These are phyloP conservation scores for Lacerta agilis DNA, from an alignment of 2,797 vertebrate species.

Conservation along the genomic window DNA sequence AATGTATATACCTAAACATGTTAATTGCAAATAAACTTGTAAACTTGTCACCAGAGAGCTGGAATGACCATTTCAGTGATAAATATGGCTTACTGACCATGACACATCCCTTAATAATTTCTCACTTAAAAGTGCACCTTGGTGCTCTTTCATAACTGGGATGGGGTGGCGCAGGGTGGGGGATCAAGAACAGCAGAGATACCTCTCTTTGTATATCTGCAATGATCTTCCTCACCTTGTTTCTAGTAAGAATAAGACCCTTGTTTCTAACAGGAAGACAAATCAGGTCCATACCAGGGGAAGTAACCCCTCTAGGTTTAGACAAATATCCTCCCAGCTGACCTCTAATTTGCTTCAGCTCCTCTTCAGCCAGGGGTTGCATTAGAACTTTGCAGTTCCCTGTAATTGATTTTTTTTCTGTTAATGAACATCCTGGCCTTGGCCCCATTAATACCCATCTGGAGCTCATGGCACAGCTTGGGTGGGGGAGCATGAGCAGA, in stretches of 20 bases:
- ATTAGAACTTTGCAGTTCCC: slow-evolving; percentile 11
- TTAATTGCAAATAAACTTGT: not conserved
- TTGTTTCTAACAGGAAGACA: not conserved
- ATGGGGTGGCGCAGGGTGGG: too few species aligned
- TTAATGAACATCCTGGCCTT: slow-evolving; percentile 45
- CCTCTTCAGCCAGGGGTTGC: slow-evolving; percentile 1
- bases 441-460: slow-evolving; percentile 50
- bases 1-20: not conserved
- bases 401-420: slow-evolving; percentile 47
- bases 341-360: slow-evolving; percentile 6
- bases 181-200: not conserved
- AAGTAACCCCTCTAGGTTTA: not conserved
- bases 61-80: not conserved
- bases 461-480: slow-evolving; percentile 8
- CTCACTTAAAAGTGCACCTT: not conserved
- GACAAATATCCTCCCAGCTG: not conserved
- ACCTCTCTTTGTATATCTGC: not conserved
- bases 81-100: not conserved
- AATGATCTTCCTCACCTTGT: not conserved
- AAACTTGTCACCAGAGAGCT: not conserved
- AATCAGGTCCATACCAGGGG: not conserved
- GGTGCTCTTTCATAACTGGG: not conserved
- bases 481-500: not conserved
- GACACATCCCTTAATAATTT: not conserved
- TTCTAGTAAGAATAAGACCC: not conserved